These are phyloP conservation scores for Oryzias dopingdopingensis DNA, from an alignment of 2,797 vertebrate species.

Conservation along the genomic window DNA sequence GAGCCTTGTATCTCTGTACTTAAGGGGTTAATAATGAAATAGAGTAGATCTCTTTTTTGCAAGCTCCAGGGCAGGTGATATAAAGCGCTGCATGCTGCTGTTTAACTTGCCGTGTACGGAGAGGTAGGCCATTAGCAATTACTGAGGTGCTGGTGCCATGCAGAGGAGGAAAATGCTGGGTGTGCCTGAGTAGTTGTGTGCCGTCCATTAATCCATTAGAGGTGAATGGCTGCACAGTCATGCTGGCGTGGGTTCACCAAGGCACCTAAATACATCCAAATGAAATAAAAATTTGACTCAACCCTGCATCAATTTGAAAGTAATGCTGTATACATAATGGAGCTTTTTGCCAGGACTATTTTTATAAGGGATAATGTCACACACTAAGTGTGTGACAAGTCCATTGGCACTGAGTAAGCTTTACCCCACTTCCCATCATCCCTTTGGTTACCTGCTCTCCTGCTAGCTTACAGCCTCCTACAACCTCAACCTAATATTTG, in stretches of 20 bases:
- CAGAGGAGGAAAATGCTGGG: constrained; percentile 35
- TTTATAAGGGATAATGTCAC: constrained; percentile 2
- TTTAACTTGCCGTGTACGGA: constrained; percentile 44
- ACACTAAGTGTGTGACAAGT: no score
- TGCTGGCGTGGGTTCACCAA: constrained; percentile 28
- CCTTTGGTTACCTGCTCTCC: no score
- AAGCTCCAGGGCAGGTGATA: constrained; percentile 23
- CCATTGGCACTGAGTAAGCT: no score
- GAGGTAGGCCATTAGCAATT: constrained; percentile 61
- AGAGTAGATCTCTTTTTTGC: constrained; percentile 25
- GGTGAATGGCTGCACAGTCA: constrained; percentile 30
- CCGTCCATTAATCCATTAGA: constrained; percentile 53
- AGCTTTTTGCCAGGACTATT: not conserved
- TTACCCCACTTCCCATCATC: no score
- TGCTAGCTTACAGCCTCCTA: no score
- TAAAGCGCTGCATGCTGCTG: constrained; percentile 39
- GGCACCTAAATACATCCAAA: constrained; percentile 38
- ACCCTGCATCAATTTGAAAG: constrained; percentile 6
- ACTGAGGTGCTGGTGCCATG: constrained; percentile 41
- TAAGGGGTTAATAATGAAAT: constrained; percentile 63
- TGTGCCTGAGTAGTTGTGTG: constrained; percentile 22
- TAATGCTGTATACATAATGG: not conserved
- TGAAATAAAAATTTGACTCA: constrained; percentile 18
- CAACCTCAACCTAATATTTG: no score
- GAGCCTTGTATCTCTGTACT: constrained; percentile 23